phyloP scores from a whole-genome alignment of 2,113 vertebrate genomes.

The Lepus timidus region DNA sequence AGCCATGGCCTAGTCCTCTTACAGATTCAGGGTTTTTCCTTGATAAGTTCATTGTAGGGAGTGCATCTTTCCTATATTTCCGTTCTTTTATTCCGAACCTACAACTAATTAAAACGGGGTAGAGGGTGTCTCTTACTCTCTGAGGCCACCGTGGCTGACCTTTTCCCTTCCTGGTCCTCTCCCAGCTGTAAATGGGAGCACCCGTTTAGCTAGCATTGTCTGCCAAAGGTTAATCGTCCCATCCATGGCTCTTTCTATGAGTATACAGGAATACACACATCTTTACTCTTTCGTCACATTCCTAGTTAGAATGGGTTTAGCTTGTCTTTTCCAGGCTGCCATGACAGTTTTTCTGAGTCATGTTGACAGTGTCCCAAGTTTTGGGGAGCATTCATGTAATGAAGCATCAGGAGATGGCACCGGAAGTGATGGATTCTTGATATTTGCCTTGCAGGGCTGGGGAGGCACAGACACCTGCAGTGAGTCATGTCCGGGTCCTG shows the following conservation, averaged over 20 bases:
- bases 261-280: not conserved
- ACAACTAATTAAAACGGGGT: not conserved
- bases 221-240: not conserved
- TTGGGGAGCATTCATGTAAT: not conserved
- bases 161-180: not conserved
- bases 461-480: not conserved
- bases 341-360: not conserved
- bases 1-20: not conserved
- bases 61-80: not conserved
- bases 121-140: not conserved
- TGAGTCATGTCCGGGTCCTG: not conserved
- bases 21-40: not conserved
- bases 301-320: conserved; percentile 5
- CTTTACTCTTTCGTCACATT: not conserved
- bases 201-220: not conserved
- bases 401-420: not conserved
- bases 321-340: not conserved
- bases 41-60: not conserved
- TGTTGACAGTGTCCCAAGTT: not conserved
- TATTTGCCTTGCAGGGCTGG: not conserved
- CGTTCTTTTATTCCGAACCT: not conserved
- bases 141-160: not conserved
- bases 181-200: not conserved
- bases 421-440: not conserved
- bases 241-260: not conserved